These are phyloP conservation scores for Lithosia quadra DNA, from an alignment of 2,888 invertebrate species.

Conservation along the genomic window DNA sequence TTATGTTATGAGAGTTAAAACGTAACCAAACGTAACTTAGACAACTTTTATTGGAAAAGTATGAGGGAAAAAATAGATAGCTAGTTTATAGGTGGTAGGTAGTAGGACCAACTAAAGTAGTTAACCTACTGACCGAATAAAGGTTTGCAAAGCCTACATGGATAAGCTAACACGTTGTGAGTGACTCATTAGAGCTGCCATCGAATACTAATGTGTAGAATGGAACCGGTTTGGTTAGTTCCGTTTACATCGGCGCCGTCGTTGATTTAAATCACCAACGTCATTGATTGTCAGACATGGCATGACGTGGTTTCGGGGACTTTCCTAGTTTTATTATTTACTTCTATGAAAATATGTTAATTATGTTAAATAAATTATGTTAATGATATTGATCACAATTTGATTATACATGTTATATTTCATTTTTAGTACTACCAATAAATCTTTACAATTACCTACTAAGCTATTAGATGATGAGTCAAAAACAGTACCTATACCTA, in stretches of 20 bases:
- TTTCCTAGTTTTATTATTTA: slow-evolving; percentile 24
- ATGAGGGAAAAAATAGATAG: too few relatives aligned
- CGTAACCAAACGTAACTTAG: too few relatives aligned
- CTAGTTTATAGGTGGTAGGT: too few relatives aligned
- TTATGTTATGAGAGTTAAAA: too few relatives aligned
- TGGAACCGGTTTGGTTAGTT: slow-evolving; percentile 50
- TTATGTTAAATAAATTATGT: too few relatives aligned
- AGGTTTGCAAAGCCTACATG: not conserved
- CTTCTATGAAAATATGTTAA: not conserved
- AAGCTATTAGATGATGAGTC: too few relatives aligned
- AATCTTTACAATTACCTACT: too few relatives aligned
- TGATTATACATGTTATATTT: too few relatives aligned
- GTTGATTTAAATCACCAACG: slow-evolving; percentile 18
- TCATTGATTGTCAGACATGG: slow-evolving; percentile 42
- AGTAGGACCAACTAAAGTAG: not conserved
- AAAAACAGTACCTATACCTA: too few relatives aligned
- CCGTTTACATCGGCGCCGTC: slow-evolving; percentile 39
- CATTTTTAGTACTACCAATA: too few relatives aligned
- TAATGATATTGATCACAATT: too few relatives aligned
- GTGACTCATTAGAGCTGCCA: slow-evolving; percentile 22
- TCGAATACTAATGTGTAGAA: slow-evolving; percentile 45
- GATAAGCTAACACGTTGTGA: not conserved
- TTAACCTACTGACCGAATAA: not conserved
- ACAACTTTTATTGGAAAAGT: too few relatives aligned
- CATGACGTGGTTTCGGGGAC: slow-evolving; percentile 38